Base-by-base conservation (phyloP, 2,113 vertebrate genomes). In the Galemys pyrenaicus region DNA sequence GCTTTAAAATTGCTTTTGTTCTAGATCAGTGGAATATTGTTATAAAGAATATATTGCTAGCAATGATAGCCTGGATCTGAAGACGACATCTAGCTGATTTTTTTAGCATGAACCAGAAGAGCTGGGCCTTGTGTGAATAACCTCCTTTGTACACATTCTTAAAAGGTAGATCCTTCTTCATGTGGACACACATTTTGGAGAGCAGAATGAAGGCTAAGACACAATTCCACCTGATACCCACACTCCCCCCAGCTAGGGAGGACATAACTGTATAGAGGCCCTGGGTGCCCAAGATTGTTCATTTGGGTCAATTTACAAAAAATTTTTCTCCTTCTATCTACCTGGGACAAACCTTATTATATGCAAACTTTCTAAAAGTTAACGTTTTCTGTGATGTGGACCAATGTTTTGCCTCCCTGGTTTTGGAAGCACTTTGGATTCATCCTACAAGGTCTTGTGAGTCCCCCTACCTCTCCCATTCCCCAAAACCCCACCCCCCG, bases 21-120 rank as follows among this genome's bases (percentile, higher is more conserved):
- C 88, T 94, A 95, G 64, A 96, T 91, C 87, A 77, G 71, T 94
- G 93, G 79, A 81, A 85, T 94, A 85, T 67, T 85, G 73, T 95
- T 96, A 80, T 84, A 80, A 94, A 93, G 91, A 93, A 94, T 88
- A 92, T 95, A 96, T 96, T 86, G 68, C 87, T 67, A 68, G 91
- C 37, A 32, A 85, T 81, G 92, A 64, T 81, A 80, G 81, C 80
- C 91, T 86, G 75, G 80, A 93, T 91, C 68, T 87, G 75, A 92
- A 84, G 95, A 94, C 46, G 79, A 91, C 87, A 56, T 56, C 17
- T 32, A 65, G 9, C 19, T 37, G 6, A 68, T 70, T n/a, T 80
- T 91, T 87, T 71, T 77, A 80, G 64, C 58, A 41, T 35, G 60
- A 89, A 44, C 6, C 35, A 35, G 44, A 10, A 22, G 41, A 71